Conservation (phyloP, 2,797 vertebrate species). For the Esox lucius region DNA sequence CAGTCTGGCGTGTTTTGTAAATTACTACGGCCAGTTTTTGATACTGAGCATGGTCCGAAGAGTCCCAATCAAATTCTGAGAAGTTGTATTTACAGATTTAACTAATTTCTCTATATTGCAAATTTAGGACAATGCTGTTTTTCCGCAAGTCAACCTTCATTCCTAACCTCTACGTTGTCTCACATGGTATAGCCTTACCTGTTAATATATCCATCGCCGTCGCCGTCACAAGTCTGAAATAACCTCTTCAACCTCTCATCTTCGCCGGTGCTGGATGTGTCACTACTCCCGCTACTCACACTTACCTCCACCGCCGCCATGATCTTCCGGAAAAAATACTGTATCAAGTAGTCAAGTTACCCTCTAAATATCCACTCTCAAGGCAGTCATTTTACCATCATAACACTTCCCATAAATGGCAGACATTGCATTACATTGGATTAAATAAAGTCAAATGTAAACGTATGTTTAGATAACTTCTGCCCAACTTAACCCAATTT, state of each 20-base stretch:
- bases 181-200: constrained; percentile 62
- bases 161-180: background rate
- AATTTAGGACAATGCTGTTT: background rate
- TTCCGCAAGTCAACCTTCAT: background rate
- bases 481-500: no score
- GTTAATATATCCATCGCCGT: constrained; percentile 80
- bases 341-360: constrained; percentile 2
- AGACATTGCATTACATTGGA: background rate
- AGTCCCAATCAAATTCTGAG: no score
- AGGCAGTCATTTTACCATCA: background rate
- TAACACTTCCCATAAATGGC: background rate
- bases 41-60: no score
- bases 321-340: constrained; percentile 43
- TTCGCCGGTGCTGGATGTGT: constrained; percentile 78
- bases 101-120: background rate
- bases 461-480: constrained; percentile 8
- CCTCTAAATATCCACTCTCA: constrained; percentile 2
- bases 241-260: constrained; percentile 78
- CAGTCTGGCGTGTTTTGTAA: no score
- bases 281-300: constrained; percentile 69
- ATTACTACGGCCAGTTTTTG: no score
- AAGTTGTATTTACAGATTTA: background rate
- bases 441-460: background rate
- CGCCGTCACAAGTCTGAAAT: constrained; percentile 82
- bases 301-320: constrained; percentile 74